These are phyloP conservation scores for Megaceryle maxima DNA, from an alignment of 2,113 vertebrate species.

Conservation along the genomic window DNA sequence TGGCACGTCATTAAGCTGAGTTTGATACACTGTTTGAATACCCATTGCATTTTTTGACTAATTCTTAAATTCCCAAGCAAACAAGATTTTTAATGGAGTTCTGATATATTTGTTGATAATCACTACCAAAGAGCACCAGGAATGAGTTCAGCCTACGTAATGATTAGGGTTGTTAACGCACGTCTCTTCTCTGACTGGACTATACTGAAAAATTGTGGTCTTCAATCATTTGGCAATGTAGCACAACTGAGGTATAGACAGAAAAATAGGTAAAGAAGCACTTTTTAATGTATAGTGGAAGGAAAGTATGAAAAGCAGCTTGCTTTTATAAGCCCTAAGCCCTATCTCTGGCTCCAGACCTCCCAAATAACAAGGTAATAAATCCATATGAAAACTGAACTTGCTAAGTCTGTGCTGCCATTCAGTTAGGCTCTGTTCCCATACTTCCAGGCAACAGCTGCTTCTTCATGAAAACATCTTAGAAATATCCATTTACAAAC, in stretches of 20 bases:
- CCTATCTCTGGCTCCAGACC: neutral
- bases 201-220: fast-evolving
- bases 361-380: neutral
- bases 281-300: neutral
- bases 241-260: neutral
- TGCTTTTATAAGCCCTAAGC: neutral
- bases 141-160: neutral
- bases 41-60: neutral
- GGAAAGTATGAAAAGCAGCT: neutral
- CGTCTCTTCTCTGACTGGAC: neutral
- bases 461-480: neutral
- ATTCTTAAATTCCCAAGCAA: neutral
- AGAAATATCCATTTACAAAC: neutral
- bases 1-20: neutral
- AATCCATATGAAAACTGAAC: neutral
- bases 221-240: neutral
- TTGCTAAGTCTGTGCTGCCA: neutral
- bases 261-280: neutral
- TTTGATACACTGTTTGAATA: neutral
- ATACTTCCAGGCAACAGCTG: neutral
- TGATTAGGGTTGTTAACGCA: neutral
- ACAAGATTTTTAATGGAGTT: neutral
- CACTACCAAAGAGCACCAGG: neutral
- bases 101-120: neutral
- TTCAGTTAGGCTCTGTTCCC: neutral